Evolutionary conservation across 1,140 invertebrate genomes (phyloP).

Genomic region (Pogonognathellus flavescens): DNA sequence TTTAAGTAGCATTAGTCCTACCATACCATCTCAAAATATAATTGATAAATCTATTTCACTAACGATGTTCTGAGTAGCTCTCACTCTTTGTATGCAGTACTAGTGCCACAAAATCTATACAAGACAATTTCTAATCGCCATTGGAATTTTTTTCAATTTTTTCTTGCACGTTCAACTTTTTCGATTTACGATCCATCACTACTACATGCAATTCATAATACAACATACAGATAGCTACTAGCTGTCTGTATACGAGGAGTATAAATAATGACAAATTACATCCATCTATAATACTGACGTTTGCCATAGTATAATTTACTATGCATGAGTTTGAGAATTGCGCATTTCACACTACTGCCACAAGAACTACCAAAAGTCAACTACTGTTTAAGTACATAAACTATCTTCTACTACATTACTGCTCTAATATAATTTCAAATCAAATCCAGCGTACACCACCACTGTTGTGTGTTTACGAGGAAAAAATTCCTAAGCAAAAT

Average conservation of each 20-base stretch:
- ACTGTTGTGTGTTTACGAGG: too few relatives aligned
- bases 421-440: not conserved
- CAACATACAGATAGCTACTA: too few relatives aligned
- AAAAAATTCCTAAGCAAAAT: not conserved
- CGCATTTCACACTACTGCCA: too few relatives aligned
- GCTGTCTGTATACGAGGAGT: too few relatives aligned
- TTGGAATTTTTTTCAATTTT: not conserved
- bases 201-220: too few relatives aligned
- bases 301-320: not conserved
- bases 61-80: not conserved
- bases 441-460: too few relatives aligned
- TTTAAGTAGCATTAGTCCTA: not conserved
- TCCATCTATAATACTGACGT: slow-evolving; percentile 2
- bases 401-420: not conserved
- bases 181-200: not conserved
- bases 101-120: not conserved
- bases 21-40: too few relatives aligned
- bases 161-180: not conserved
- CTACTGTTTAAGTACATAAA: too few relatives aligned
- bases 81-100: not conserved
- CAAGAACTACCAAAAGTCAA: too few relatives aligned
- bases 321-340: slow-evolving; percentile 9
- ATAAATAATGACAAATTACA: slow-evolving; percentile 22
- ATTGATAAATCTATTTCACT: not conserved
- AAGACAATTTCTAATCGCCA: not conserved